Conservation (phyloP, 2,113 vertebrate genomes). For the Halichoeres trimaculatus region DNA sequence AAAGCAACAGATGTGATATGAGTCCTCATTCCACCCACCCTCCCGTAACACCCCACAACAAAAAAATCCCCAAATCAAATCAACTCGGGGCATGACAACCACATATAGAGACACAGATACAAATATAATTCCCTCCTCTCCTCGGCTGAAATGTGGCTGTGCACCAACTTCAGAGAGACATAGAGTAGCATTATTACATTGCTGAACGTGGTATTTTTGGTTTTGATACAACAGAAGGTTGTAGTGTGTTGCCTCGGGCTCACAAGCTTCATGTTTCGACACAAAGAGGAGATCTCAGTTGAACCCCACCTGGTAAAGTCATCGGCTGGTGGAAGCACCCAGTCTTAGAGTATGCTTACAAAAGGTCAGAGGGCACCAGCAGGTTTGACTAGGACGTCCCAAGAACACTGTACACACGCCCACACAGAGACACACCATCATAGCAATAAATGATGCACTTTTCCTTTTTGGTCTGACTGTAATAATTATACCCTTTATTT, state of each 20-base stretch:
- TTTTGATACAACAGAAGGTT: constrained; percentile 81
- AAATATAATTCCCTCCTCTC: constrained; percentile 77
- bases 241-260: constrained; percentile 67
- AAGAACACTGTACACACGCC: constrained; percentile 75
- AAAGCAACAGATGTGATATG: constrained; percentile 76
- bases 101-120: constrained; percentile 75
- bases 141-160: constrained; percentile 74
- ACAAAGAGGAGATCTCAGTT: constrained; percentile 54
- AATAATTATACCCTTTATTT: constrained; percentile 80
- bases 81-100: constrained; percentile 72
- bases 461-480: constrained; percentile 84
- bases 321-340: constrained; percentile 69
- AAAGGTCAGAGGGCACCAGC: constrained; percentile 66
- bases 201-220: constrained; percentile 82
- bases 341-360: constrained; percentile 63
- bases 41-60: constrained; percentile 50
- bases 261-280: constrained; percentile 57
- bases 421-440: constrained; percentile 74
- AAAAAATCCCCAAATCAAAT: constrained; percentile 42
- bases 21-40: constrained; percentile 58
- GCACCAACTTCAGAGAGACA: constrained; percentile 67
- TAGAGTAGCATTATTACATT: constrained; percentile 77
- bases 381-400: constrained; percentile 64
- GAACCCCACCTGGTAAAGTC: constrained; percentile 59
- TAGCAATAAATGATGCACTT: constrained; percentile 74